phyloP scores from a whole-genome alignment of 1,140 invertebrate species.

The Scaptomyza montana region DNA sequence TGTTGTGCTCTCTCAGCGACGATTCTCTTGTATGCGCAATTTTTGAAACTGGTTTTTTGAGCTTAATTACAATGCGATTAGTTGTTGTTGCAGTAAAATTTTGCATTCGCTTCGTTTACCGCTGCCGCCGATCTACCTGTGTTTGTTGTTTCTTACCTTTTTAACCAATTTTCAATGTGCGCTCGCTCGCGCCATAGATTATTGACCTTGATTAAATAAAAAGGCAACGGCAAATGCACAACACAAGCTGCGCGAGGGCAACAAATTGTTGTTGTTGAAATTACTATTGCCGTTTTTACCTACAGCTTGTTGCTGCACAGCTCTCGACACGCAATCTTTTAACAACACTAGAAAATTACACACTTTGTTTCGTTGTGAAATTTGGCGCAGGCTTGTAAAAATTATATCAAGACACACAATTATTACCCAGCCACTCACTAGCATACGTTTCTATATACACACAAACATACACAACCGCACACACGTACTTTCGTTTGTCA shows the following conservation, averaged over 20 bases:
- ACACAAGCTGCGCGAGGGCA: background rate
- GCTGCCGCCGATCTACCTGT: conserved; percentile 54
- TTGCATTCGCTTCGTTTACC: conserved; percentile 59
- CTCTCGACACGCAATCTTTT: conserved; percentile 39
- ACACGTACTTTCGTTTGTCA: conserved; percentile 20
- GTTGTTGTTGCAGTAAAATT: conserved; percentile 61
- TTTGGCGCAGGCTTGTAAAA: conserved; percentile 43
- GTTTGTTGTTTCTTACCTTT: conserved; percentile 44
- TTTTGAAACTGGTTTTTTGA: conserved; percentile 70
- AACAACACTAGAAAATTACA: conserved; percentile 36
- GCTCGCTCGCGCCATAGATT: conserved; percentile 56
- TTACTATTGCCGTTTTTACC: background rate
- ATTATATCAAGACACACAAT: conserved; percentile 28
- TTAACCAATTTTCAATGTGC: conserved; percentile 67
- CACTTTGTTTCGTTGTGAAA: conserved; percentile 40
- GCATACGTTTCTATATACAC: background rate
- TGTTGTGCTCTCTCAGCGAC: conserved; percentile 20
- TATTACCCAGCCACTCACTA: conserved; percentile 20
- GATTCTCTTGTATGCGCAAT: conserved; percentile 26
- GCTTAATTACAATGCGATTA: conserved; percentile 78
- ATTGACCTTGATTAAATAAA: conserved; percentile 76
- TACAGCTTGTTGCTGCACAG: conserved; percentile 35
- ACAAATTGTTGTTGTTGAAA: background rate
- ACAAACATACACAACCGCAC: conserved; percentile 2
- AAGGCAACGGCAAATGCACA: background rate